Conservation (phyloP, 2,797 vertebrate genomes). For the Dicrostonyx torquatus region DNA sequence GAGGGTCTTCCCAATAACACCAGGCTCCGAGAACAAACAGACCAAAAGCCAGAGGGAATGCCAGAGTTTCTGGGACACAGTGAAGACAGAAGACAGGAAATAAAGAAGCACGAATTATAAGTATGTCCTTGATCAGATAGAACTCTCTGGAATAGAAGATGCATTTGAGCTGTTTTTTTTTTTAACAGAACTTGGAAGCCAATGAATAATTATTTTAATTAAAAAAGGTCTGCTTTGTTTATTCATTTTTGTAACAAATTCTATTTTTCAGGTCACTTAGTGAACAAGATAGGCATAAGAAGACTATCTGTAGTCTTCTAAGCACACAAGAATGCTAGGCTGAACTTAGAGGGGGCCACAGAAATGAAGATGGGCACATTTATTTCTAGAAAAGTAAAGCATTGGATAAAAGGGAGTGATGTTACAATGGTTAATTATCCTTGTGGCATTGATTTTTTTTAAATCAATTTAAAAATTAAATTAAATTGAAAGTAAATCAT, state of each 20-base stretch:
- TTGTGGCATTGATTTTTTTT: slow-evolving; percentile 24
- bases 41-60: too few species aligned
- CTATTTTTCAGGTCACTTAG: not conserved
- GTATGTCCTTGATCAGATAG: not conserved
- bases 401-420: not conserved
- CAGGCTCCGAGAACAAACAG: not conserved
- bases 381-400: slow-evolving; percentile 17
- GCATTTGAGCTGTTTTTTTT: not conserved
- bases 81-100: not conserved
- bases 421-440: slow-evolving; percentile 49
- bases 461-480: too few species aligned
- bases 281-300: not conserved
- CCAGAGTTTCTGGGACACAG: not conserved
- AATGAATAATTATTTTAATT: not conserved
- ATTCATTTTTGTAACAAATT: not conserved
- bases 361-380: not conserved
- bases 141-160: not conserved
- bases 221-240: not conserved
- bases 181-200: not conserved
- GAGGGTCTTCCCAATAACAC: not conserved
- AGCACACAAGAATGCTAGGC: not conserved
- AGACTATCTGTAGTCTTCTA: not conserved
- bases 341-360: not conserved
- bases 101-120: not conserved
- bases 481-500: slow-evolving; percentile 38